Evolutionary conservation across 2,113 vertebrate species (phyloP).

Genomic region (Tauraco erythrolophus): DNA sequence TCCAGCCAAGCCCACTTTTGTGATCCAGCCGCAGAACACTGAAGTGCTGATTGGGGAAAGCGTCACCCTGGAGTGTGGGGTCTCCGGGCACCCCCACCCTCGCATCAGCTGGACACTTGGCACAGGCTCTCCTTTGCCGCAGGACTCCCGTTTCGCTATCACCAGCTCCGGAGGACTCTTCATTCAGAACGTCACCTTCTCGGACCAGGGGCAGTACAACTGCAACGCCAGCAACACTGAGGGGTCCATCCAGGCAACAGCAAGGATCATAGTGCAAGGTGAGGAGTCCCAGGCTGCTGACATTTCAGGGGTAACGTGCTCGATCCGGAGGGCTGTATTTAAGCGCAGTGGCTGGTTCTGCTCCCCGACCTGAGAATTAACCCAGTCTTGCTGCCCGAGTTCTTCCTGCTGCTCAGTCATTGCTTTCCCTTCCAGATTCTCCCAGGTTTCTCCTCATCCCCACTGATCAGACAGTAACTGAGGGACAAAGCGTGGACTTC

Average conservation of each 20-base stretch:
- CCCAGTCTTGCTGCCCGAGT: not conserved
- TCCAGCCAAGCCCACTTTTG: constrained; percentile 88
- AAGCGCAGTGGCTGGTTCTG: not conserved
- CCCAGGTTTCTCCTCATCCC: constrained; percentile 85
- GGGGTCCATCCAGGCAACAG: constrained; percentile 87
- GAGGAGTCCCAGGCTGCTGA: not conserved
- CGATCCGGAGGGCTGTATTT: fast-evolving
- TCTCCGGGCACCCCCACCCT: constrained; percentile 88
- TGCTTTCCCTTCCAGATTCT: constrained; percentile 70
- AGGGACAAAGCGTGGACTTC: constrained; percentile 88
- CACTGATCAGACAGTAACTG: constrained; percentile 84
- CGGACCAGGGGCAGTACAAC: constrained; percentile 87
- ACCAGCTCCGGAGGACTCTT: constrained; percentile 88
- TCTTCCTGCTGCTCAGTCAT: not conserved
- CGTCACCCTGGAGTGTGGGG: constrained; percentile 91
- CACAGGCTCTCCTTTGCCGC: constrained; percentile 82
- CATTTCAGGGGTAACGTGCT: not conserved
- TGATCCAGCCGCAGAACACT: constrained; percentile 92
- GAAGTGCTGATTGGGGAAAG: constrained; percentile 91
- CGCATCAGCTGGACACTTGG: constrained; percentile 86
- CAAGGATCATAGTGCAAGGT: constrained; percentile 92
- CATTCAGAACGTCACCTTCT: constrained; percentile 87
- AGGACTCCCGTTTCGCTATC: constrained; percentile 83
- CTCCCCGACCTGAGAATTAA: not conserved
- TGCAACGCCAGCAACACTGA: constrained; percentile 90